Conservation (phyloP, 2,888 invertebrate species). For the Erynnis tages region DNA sequence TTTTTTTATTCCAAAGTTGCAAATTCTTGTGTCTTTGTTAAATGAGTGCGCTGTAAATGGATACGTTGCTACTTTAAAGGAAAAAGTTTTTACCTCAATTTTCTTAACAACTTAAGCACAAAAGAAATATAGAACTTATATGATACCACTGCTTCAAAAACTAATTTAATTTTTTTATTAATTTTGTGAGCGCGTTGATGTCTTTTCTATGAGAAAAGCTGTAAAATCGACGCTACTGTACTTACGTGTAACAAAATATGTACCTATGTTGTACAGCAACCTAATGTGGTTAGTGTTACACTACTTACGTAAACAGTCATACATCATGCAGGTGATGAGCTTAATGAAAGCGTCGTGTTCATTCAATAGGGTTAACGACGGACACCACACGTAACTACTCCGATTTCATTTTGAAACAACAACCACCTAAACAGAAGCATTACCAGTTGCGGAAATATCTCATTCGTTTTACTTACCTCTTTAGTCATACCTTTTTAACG, state of each 20-base stretch:
- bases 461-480: conserved; percentile 16
- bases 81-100: no score
- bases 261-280: not conserved
- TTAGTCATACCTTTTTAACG: conserved; percentile 30
- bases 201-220: conserved; percentile 38
- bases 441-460: conserved; percentile 10
- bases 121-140: no score
- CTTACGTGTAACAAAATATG: not conserved
- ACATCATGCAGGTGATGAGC: conserved; percentile 16
- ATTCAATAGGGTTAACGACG: conserved; percentile 22
- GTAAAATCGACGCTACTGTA: conserved; percentile 3
- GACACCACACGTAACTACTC: conserved; percentile 8
- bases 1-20: no score
- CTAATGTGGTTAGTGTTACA: not conserved
- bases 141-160: no score
- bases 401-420: conserved; percentile 13
- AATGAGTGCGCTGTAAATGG: no score
- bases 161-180: no score
- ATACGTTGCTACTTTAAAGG: no score
- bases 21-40: no score
- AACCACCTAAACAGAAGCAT: conserved; percentile 12
- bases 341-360: conserved; percentile 27
- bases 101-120: no score
- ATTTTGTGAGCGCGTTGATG: conserved; percentile 42
- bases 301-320: conserved; percentile 14